Evolutionary conservation across 92 coral and sea anemone species (phyloP), one percentile per base, ranked within the genome.

Genomic region (Phenganax marumi): DNA sequence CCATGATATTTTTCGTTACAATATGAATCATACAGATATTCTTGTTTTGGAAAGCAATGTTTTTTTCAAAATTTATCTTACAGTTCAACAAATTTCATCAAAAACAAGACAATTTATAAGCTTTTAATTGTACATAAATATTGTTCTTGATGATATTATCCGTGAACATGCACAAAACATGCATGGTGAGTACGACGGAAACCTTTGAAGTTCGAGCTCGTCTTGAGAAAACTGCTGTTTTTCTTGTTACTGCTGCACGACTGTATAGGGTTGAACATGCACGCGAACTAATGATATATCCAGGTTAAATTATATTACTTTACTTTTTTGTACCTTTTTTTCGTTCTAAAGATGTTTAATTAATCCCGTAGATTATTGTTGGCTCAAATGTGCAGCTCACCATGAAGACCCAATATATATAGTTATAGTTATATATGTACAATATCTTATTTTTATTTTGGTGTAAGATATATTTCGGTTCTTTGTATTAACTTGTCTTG

Each of bases 341-440:
- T 66, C n/a, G 43, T 2, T 33, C 5, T 33, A 33, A 33, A 33
- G 43, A 33, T 33, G 43, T 12, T 2, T 33, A 24, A 8, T 66
- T 66, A 66, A 33, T 66, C 72, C 72, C 50, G 72, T 66, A 66
- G 72, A 25, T 25, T 66, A 2, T 8, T 66, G 3, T 22, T 58
- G 23, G 0, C 22, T 23, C 70, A 64, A 64, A 22, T 46, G 33
- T 10, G 19, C 72, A 22, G 49, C 70, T 66, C 17, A 24, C 16
- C 72, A 10, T 25, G 10, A 33, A 66, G 17, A 4, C 46, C 70
- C 43, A 66, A 14, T 66, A 33, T 25, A 58, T 58, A 33, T 25
- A 58, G 5, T 58, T 33, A 33, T 33, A 33, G 22, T 58, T 58
- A 16, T 58, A 16, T 58, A 58, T 58, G 65, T 58, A 18, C n/a